A percentile compares a stretch with the other conserved stretches of the same genome.
Conservation (phyloP, 2,888 invertebrate species). For the Octodonta nipae region DNA sequence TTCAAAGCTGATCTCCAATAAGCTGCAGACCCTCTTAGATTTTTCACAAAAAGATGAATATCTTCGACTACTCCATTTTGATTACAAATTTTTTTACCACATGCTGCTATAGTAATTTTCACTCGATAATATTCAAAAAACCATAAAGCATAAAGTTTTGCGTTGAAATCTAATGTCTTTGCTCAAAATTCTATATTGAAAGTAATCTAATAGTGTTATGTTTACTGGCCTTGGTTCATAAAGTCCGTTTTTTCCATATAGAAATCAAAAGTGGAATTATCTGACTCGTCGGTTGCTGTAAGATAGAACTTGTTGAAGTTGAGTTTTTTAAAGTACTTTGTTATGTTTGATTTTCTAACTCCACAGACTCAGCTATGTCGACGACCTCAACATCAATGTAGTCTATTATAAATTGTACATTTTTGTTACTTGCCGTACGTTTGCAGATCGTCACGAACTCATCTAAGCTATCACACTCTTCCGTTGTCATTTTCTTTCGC, state of each 20-base stretch:
- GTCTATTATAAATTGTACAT: no score
- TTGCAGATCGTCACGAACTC: no score
- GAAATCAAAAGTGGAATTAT: constrained; percentile 2
- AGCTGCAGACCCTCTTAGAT: constrained; percentile 5
- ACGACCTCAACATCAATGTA: no score
- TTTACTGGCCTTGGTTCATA: constrained; percentile 3
- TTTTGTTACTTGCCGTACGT: no score
- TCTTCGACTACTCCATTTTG: constrained; percentile 4
- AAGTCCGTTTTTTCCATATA: constrained; percentile 2
- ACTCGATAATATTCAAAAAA: constrained; percentile 4
- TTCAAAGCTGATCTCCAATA: constrained; percentile 5
- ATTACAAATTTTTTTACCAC: constrained; percentile 2
- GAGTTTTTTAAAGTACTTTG: no score
- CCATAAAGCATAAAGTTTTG: constrained; percentile 5
- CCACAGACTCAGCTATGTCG: no score
- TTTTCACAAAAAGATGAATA: constrained; percentile 4
- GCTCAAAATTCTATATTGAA: constrained; percentile 3
- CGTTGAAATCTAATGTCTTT: constrained; percentile 4
- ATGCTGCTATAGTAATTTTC: constrained; percentile 3
- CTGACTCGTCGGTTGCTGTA: no score
- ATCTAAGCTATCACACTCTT: no score
- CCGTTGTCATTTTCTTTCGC: no score
- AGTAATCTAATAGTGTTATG: constrained; percentile 2
- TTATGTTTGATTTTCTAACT: no score
- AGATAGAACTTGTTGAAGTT: no score